phyloP scores from a whole-genome alignment of 2,113 vertebrate genomes.

The Parus major region DNA sequence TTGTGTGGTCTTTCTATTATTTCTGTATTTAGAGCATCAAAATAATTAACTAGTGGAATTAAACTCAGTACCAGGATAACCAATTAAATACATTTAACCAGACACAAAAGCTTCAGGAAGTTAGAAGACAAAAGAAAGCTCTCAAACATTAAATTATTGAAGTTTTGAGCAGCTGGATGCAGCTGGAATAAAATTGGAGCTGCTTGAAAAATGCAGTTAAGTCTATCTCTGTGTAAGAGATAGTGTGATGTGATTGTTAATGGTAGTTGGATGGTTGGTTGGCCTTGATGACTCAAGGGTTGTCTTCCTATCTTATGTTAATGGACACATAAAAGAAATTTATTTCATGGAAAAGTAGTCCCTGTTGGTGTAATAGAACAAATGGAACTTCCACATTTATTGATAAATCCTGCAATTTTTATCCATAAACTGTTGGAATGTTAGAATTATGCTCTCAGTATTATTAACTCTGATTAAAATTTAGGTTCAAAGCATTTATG shows the following conservation, averaged over 20 bases:
- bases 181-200: background rate
- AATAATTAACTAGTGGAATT: background rate
- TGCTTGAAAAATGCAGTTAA: background rate
- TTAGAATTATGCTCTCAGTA: background rate
- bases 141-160: background rate
- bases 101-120: background rate
- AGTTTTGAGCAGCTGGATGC: background rate
- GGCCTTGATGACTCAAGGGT: background rate
- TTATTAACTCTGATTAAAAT: constrained; percentile 4
- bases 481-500: background rate
- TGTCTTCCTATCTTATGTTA: background rate
- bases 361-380: background rate
- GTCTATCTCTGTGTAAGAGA: background rate
- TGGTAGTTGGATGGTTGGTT: background rate
- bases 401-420: background rate
- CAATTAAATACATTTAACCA: background rate
- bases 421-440: background rate
- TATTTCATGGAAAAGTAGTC: background rate
- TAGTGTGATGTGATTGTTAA: background rate
- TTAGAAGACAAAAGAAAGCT: background rate
- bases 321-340: background rate
- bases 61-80: background rate
- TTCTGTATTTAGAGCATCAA: background rate
- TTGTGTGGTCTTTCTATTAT: background rate
- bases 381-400: background rate